A percentile compares a stretch with the other conserved stretches of the same genome.
Conservation (phyloP, 1,140 invertebrate genomes). For the Hirudo medicinalis region DNA sequence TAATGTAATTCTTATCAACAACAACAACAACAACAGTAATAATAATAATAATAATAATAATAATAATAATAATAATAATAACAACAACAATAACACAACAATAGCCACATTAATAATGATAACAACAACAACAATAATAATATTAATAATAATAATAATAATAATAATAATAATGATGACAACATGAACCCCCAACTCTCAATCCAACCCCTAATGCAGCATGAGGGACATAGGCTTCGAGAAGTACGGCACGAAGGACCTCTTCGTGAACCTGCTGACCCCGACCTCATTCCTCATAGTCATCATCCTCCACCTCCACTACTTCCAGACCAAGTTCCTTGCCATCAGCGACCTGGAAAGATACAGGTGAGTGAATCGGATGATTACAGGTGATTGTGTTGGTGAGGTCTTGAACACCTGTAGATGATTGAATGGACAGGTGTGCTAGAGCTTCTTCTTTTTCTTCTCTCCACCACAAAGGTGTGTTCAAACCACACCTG, state of each 20-base stretch:
- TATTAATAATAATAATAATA: too few relatives aligned
- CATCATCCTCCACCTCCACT: constrained; percentile 87
- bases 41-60: too few relatives aligned
- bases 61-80: too few relatives aligned
- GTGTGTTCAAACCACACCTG: too few relatives aligned
- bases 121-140: too few relatives aligned
- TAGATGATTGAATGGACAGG: not conserved
- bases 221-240: constrained; percentile 84
- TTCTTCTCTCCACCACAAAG: not conserved
- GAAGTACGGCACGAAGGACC: constrained; percentile 65
- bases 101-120: too few relatives aligned
- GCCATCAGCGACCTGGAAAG: constrained; percentile 44
- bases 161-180: too few relatives aligned
- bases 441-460: not conserved
- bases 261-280: constrained; percentile 70
- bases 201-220: constrained; percentile 48
- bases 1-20: too few relatives aligned
- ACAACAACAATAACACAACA: too few relatives aligned
- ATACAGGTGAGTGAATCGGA: constrained; percentile 25
- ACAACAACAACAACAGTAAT: too few relatives aligned
- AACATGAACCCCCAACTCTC: too few relatives aligned
- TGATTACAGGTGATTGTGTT: not conserved
- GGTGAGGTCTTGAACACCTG: not conserved
- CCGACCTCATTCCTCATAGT: constrained; percentile 54
- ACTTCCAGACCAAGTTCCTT: constrained; percentile 84